Conservation (phyloP, 1,140 invertebrate species). For the Brachionus calyciflorus region DNA sequence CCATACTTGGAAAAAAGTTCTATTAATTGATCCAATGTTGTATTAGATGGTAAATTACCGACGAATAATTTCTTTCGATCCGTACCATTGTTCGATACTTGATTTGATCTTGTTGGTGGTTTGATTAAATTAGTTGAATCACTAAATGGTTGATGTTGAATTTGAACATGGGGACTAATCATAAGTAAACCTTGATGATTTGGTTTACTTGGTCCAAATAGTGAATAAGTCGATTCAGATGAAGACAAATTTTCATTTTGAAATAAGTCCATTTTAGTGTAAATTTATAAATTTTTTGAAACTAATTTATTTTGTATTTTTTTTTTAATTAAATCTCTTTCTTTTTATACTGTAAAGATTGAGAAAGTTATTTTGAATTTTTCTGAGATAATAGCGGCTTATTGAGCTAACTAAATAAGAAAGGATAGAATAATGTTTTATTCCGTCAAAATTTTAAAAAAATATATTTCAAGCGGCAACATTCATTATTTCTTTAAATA, state of each 20-base stretch:
- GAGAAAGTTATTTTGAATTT: background rate
- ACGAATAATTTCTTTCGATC: constrained; percentile 41
- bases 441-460: too few relatives aligned
- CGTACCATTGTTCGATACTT: background rate
- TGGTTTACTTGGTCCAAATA: background rate
- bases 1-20: constrained; percentile 27
- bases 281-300: too few relatives aligned
- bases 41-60: constrained; percentile 18
- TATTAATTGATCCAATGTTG: background rate
- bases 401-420: too few relatives aligned
- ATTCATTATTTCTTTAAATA: too few relatives aligned
- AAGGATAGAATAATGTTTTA: too few relatives aligned
- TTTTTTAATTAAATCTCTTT: too few relatives aligned
- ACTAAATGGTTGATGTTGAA: background rate
- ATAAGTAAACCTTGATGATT: background rate
- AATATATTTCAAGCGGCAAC: too few relatives aligned
- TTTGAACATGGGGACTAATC: background rate
- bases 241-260: background rate
- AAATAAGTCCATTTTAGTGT: background rate
- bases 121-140: constrained; percentile 20
- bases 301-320: too few relatives aligned
- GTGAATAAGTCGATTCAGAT: background rate
- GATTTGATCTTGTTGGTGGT: background rate
- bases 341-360: too few relatives aligned
- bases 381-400: too few relatives aligned